These are phyloP conservation scores for Syngnathus typhle DNA, from an alignment of 2,113 vertebrate genomes.

Conservation along the genomic window DNA sequence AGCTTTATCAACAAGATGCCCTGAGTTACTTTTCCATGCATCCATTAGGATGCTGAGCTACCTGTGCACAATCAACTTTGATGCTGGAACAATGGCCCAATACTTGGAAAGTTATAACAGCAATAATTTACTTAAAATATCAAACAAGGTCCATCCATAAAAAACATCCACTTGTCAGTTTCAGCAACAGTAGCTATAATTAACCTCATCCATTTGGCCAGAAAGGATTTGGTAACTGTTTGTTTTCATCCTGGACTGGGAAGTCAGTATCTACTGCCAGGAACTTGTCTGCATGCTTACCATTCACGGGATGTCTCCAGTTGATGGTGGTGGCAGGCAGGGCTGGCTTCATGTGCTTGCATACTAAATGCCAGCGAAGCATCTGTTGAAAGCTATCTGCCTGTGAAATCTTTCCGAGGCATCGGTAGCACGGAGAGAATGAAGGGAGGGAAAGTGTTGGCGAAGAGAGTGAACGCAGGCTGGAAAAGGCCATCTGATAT, in stretches of 20 bases:
- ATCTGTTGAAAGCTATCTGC: conserved; percentile 65
- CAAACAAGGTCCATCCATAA: conserved; percentile 34
- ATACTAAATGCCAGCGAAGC: conserved; percentile 42
- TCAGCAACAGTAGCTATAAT: conserved; percentile 11
- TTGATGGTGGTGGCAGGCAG: neutral
- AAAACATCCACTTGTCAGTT: conserved; percentile 19
- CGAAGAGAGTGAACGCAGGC: conserved; percentile 22
- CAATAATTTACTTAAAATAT: conserved; percentile 22
- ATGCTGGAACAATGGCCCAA: conserved; percentile 27
- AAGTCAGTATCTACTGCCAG: conserved; percentile 10
- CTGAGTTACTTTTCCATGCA: conserved; percentile 46
- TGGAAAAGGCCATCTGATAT: conserved; percentile 53
- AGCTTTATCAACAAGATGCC: conserved; percentile 30
- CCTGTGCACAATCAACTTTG: conserved; percentile 20
- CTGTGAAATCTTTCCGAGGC: conserved; percentile 56
- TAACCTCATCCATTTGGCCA: conserved; percentile 19
- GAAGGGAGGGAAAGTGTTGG: conserved; percentile 56
- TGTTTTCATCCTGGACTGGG: conserved; percentile 16
- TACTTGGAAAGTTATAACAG: conserved; percentile 15
- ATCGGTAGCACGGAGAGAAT: conserved; percentile 54
- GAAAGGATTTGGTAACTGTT: conserved; percentile 32
- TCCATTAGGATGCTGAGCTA: conserved; percentile 6
- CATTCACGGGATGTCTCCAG: conserved; percentile 6
- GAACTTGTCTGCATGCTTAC: conserved; percentile 13
- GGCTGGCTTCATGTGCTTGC: neutral